Conservation (phyloP, 2,888 invertebrate genomes). For the Melanostoma scalare region DNA sequence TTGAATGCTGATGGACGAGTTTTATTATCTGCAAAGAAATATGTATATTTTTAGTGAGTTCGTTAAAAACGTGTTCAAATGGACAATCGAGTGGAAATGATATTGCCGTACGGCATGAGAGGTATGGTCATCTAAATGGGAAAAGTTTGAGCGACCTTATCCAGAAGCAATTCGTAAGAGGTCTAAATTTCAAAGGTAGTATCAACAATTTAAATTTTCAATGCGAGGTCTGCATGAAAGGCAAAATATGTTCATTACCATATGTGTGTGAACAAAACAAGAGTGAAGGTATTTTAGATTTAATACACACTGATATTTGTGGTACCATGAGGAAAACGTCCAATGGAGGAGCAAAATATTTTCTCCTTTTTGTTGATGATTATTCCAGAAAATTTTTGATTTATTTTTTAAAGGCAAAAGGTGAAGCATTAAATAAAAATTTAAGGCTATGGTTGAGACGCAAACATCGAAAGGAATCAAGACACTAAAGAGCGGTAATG, state of each 20-base stretch:
- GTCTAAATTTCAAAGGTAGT: conserved; percentile 2
- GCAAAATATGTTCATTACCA: conserved; percentile 3
- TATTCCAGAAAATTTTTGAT: conserved; percentile 2
- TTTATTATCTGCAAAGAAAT: conserved; percentile 16
- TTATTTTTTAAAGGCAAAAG: conserved; percentile 14
- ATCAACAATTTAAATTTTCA: conserved; percentile 3
- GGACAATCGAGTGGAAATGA: not conserved
- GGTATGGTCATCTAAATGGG: too few relatives aligned
- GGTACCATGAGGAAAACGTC: conserved; percentile 13
- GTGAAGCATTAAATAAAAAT: conserved; percentile 26
- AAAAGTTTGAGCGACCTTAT: conserved; percentile 6
- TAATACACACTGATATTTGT: conserved; percentile 19
- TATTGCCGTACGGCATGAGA: too few relatives aligned
- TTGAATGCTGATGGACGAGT: not conserved
- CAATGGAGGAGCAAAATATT: conserved; percentile 20
- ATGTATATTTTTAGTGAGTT: conserved; percentile 10
- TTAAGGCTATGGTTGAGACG: conserved; percentile 36
- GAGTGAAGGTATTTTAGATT: conserved; percentile 15
- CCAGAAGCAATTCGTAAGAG: conserved; percentile 8
- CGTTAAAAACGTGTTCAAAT: conserved; percentile 9
- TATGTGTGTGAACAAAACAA: conserved; percentile 10
- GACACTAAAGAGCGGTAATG: conserved; percentile 35
- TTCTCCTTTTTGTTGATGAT: conserved; percentile 5
- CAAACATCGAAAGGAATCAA: conserved; percentile 46
- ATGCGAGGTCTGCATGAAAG: conserved; percentile 11